phyloP scores from a whole-genome alignment of 2,797 vertebrate genomes.

The Xerus rutilus region DNA sequence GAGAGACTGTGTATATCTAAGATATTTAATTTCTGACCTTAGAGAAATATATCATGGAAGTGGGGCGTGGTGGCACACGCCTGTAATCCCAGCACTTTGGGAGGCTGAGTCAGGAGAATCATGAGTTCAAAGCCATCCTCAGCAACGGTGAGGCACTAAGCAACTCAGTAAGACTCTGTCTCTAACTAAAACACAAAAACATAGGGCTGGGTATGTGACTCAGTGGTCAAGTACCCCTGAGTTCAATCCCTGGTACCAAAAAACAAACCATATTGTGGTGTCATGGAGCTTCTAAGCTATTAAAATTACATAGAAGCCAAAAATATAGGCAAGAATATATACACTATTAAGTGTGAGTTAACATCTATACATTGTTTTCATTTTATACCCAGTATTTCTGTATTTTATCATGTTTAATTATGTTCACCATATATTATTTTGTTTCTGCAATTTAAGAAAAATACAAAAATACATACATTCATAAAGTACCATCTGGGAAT shows the following conservation, averaged over 20 bases:
- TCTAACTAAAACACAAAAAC: no score
- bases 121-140: no score
- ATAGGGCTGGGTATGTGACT: no score
- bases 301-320: background rate
- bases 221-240: no score
- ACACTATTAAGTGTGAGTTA: background rate
- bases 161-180: no score
- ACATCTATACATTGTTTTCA: background rate
- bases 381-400: background rate
- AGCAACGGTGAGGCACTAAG: no score
- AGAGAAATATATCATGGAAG: background rate
- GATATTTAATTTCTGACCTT: background rate
- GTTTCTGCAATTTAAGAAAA: conserved; percentile 21
- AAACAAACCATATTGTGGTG: background rate
- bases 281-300: background rate
- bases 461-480: background rate
- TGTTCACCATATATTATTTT: background rate
- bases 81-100: no score
- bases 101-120: no score
- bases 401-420: background rate
- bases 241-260: no score
- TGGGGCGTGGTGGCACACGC: no score
- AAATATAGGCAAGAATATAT: background rate
- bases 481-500: background rate
- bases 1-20: background rate